Evolutionary conservation across 2,888 invertebrate species (phyloP).

Genomic region (Aplocera efformata): DNA sequence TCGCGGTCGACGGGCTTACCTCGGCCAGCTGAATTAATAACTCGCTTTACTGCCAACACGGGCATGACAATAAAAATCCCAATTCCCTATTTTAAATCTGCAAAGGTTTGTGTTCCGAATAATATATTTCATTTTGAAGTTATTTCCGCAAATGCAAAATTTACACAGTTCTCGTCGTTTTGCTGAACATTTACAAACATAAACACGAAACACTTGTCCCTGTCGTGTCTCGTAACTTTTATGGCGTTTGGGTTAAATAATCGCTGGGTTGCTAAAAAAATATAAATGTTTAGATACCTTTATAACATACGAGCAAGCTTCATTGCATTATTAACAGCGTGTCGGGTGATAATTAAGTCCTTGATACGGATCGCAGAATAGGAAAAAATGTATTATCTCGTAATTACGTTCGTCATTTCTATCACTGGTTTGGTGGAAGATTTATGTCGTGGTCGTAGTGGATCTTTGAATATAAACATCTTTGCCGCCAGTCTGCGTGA

Average conservation of each 20-base stretch:
- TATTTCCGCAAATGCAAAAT: conserved; percentile 25
- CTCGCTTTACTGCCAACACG: conserved; percentile 44
- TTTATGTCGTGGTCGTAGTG: conserved; percentile 77
- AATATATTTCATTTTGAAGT: conserved; percentile 37
- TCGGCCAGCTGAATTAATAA: conserved; percentile 62
- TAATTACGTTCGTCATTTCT: conserved; percentile 65
- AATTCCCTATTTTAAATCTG: conserved; percentile 54
- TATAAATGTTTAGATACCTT: conserved; percentile 31
- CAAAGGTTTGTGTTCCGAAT: conserved; percentile 39
- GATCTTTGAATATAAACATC: conserved; percentile 76
- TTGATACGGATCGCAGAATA: conserved; percentile 19
- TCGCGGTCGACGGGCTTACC: conserved; percentile 50
- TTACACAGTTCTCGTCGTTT: conserved; percentile 22
- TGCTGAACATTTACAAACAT: conserved; percentile 23
- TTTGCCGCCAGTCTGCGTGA: conserved; percentile 59
- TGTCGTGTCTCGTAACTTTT: conserved; percentile 26
- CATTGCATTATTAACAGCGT: conserved; percentile 36
- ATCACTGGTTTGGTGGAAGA: conserved; percentile 60
- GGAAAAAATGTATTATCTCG: conserved; percentile 46
- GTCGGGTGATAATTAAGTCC: conserved; percentile 29
- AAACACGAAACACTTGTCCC: conserved; percentile 23
- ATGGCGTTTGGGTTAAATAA: conserved; percentile 29
- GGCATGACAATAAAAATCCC: conserved; percentile 48
- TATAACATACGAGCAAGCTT: conserved; percentile 31
- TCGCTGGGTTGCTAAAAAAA: conserved; percentile 24